These are phyloP conservation scores for Aricia artaxerxes DNA, from an alignment of 2,888 invertebrate species.

Conservation along the genomic window DNA sequence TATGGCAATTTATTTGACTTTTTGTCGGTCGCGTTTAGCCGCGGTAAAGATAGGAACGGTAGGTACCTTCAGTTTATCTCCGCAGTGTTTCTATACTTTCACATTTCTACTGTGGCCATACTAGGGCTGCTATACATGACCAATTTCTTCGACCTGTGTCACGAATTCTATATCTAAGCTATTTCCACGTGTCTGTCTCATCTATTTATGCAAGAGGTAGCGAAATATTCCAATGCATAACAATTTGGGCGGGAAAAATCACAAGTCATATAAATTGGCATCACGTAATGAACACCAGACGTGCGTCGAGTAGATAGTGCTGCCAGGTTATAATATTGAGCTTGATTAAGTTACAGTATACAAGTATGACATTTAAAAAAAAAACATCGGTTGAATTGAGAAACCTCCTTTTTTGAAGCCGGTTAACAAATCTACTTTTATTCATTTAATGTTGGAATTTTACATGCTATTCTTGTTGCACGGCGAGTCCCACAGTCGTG, in stretches of 20 bases:
- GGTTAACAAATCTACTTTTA: too few relatives aligned
- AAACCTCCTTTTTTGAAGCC: too few relatives aligned
- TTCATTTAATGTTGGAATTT: too few relatives aligned
- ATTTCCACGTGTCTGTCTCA: neutral
- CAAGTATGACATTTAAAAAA: neutral
- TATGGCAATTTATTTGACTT: too few relatives aligned
- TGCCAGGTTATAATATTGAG: neutral
- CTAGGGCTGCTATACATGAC: neutral
- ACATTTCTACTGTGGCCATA: too few relatives aligned
- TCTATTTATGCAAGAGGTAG: neutral
- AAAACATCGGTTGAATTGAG: too few relatives aligned
- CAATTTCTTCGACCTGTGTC: neutral
- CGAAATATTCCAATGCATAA: conserved; percentile 14
- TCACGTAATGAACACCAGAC: conserved; percentile 44
- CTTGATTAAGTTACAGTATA: neutral
- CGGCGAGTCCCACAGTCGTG: too few relatives aligned
- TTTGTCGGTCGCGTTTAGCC: too few relatives aligned
- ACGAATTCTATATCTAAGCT: neutral
- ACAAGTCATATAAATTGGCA: conserved; percentile 36
- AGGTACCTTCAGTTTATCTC: too few relatives aligned
- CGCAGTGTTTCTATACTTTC: too few relatives aligned
- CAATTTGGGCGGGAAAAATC: conserved; percentile 35
- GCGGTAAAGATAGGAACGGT: too few relatives aligned
- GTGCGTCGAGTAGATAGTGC: conserved; percentile 37
- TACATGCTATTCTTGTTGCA: too few relatives aligned